Base-by-base conservation (phyloP, 2,888 invertebrate genomes). In the Drosophila aldrichi region DNA sequence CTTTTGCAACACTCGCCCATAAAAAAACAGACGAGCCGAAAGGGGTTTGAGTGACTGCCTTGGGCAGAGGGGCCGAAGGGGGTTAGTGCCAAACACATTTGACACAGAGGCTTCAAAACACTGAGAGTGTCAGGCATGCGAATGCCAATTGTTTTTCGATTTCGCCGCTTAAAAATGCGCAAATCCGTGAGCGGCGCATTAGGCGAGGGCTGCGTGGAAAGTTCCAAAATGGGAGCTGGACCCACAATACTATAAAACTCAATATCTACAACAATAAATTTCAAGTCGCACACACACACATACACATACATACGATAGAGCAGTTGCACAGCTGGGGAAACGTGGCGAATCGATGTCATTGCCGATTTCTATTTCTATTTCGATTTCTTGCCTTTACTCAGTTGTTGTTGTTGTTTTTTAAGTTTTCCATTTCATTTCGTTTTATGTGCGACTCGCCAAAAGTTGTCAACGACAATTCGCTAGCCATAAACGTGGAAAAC, bases 191-290 rank as follows among this genome's bases (percentile, higher is more conserved):
- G 74, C 62, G 52, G 16, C 38, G 36, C 38, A 52, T 38, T 52
- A 34, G 20, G 52, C 34, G 52, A 32, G 61, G 64, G 54, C 57
- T 46, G 57, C 59, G 64, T 10, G 3, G 32, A 2, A 9, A 32
- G 32, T 32, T 32, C 9, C 9, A 9, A 32, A 9, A 9, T 32
- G 22, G 40, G 1, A 10, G 52, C 54, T 49, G 70, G 69, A 71
- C 57, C 58, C 74, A 61, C 74, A 52, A 77, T 84, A 77, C 88
- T 78, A 89, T 90, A 90, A 91, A 91, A 88, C 87, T 88, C 90
- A 91, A 90, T 90, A 91, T 91, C 91, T 83, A 76, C 75, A 83
- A 78, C 91, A 77, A 91, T 90, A 90, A 90, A 91, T 91, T 90
- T 74, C 74, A 70, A 74, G 70, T 60, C 51, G 61, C 60, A 59